Percentiles rank a stretch among this genome's conserved stretches.
phyloP scores from a whole-genome alignment of 1,140 invertebrate genomes.

The Trialeurodes vaporariorum region DNA sequence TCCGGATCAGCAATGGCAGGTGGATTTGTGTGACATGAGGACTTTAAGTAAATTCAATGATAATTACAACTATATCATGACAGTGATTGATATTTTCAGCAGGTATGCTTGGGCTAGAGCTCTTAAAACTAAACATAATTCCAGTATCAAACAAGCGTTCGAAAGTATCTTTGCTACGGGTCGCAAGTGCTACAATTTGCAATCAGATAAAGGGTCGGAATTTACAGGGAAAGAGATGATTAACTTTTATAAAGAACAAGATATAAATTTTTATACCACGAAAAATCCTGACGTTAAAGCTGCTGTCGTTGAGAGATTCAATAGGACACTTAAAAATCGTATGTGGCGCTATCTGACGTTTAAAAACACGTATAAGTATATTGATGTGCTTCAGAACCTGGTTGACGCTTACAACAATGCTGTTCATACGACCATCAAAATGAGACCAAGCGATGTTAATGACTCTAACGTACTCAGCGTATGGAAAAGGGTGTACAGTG shows the following conservation, averaged over 20 bases:
- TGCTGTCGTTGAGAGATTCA: conserved; percentile 34
- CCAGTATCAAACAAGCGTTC: conserved; percentile 6
- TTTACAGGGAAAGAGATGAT: conserved; percentile 25
- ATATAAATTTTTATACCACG: conserved; percentile 32
- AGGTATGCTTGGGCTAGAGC: conserved; percentile 31
- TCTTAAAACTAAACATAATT: conserved; percentile 29
- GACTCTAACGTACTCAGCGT: not conserved
- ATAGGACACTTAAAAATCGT: conserved; percentile 34
- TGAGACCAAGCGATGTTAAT: not conserved
- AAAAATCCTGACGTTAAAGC: conserved; percentile 34
- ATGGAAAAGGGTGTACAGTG: conserved; percentile 19
- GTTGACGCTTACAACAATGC: conserved; percentile 31
- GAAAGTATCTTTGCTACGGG: not conserved
- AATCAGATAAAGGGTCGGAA: conserved; percentile 25
- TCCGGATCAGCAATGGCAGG: conserved; percentile 33
- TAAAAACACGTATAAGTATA: conserved; percentile 30
- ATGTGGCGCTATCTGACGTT: conserved; percentile 35
- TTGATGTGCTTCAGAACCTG: conserved; percentile 32
- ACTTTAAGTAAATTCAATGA: conserved; percentile 28
- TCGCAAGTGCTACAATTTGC: not conserved
- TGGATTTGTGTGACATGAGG: conserved; percentile 31
- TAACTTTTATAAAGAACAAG: conserved; percentile 23
- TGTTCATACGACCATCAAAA: conserved; percentile 26
- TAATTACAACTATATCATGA: conserved; percentile 29
- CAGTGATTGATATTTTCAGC: conserved; percentile 33